phyloP scores from a whole-genome alignment of 1,140 invertebrate species.

The Drusus annulatus region DNA sequence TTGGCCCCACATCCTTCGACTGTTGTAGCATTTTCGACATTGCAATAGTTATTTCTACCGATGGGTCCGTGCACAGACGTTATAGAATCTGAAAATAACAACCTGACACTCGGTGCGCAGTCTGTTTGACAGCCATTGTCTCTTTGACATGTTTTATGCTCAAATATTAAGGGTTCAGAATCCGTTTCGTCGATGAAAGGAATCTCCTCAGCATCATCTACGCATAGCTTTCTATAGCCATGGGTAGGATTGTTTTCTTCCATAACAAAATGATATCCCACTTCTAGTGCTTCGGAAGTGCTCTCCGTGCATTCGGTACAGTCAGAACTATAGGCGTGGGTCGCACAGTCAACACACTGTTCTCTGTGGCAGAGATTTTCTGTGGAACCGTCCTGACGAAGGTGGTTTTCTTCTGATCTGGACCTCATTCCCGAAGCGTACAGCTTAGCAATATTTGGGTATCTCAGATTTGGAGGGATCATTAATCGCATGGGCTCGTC shows the following conservation, averaged over 20 bases:
- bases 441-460: constrained; percentile 42
- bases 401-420: constrained; percentile 10
- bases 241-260: background rate
- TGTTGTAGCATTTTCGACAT: constrained; percentile 45
- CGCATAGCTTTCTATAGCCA: constrained; percentile 31
- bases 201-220: constrained; percentile 60
- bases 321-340: constrained; percentile 54
- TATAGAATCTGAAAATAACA: constrained; percentile 43
- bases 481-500: constrained; percentile 12
- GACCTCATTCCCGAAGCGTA: constrained; percentile 36
- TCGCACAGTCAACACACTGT: constrained; percentile 54
- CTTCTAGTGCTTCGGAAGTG: background rate
- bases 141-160: constrained; percentile 61
- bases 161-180: constrained; percentile 67
- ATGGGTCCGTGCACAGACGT: background rate
- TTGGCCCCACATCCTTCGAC: constrained; percentile 10
- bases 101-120: constrained; percentile 30
- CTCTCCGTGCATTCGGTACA: constrained; percentile 47
- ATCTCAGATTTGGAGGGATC: constrained; percentile 47
- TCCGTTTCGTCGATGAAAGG: constrained; percentile 69
- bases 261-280: background rate
- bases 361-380: constrained; percentile 44
- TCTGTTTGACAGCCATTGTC: constrained; percentile 47
- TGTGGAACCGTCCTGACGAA: constrained; percentile 20
- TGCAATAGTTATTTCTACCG: constrained; percentile 42